These are phyloP conservation scores for Enteromius radiatus DNA, from an alignment of 2,797 vertebrate genomes.

Conservation along the genomic window DNA sequence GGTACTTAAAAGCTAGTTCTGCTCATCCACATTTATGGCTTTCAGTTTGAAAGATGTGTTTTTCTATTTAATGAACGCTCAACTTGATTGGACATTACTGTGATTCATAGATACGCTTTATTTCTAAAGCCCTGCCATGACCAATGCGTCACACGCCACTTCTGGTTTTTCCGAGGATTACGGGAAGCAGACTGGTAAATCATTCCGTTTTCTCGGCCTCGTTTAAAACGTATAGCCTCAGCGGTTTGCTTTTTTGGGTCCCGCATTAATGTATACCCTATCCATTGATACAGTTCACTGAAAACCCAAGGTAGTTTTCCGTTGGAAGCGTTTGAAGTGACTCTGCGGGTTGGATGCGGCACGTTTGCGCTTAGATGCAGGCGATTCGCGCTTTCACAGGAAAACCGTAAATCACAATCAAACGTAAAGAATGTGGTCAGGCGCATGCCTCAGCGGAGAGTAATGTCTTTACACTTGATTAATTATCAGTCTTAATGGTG, in stretches of 20 bases:
- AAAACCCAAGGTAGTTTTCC: slow-evolving; percentile 27
- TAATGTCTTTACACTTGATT: slow-evolving; percentile 44
- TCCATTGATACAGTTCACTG: slow-evolving; percentile 44
- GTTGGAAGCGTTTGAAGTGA: slow-evolving; percentile 32
- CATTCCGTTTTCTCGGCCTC: slow-evolving; percentile 43
- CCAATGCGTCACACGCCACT: slow-evolving; percentile 39
- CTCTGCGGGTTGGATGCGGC: slow-evolving; percentile 21
- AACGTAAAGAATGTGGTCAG: slow-evolving; percentile 19
- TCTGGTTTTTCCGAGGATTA: slow-evolving; percentile 49
- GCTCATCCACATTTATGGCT: slow-evolving; percentile 32
- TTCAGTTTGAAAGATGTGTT: slow-evolving; percentile 43
- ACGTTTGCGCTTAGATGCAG: slow-evolving; percentile 13
- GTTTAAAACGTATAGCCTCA: slow-evolving; percentile 44
- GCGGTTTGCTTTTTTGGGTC: slow-evolving; percentile 36
- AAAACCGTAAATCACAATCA: slow-evolving; percentile 46
- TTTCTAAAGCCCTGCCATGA: slow-evolving; percentile 51
- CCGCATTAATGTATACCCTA: slow-evolving; percentile 9
- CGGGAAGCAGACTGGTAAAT: slow-evolving; percentile 54
- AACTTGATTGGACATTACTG: slow-evolving; percentile 42
- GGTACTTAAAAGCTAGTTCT: slow-evolving; percentile 27
- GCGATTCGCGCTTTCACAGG: slow-evolving; percentile 3
- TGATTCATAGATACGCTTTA: slow-evolving; percentile 46
- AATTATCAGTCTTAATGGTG: slow-evolving; percentile 40
- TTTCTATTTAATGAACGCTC: slow-evolving; percentile 53
- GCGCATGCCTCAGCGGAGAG: slow-evolving; percentile 2